Evolutionary conservation across 1,140 invertebrate species (phyloP).

Genomic region (Apis dorsata): DNA sequence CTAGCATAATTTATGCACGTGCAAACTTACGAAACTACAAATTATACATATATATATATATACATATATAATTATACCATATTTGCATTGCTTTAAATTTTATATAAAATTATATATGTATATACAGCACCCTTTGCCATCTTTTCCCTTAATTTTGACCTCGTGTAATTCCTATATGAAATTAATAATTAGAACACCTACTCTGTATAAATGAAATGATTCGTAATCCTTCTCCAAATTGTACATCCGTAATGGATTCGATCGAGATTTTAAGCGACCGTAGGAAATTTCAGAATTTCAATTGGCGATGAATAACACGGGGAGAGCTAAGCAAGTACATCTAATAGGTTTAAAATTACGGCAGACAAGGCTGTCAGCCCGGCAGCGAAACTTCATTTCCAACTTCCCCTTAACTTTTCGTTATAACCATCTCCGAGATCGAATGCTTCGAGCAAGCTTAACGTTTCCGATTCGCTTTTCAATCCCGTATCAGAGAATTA

Average conservation of each 20-base stretch:
- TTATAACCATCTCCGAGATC: background rate
- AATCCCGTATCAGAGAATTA: background rate
- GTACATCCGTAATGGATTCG: constrained; percentile 41
- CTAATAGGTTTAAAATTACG: constrained; percentile 52
- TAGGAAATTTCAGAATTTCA: constrained; percentile 23
- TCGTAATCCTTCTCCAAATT: background rate
- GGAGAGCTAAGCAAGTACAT: constrained; percentile 11
- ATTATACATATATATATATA: no score
- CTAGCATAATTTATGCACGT: no score
- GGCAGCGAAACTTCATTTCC: constrained; percentile 21
- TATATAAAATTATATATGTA: no score
- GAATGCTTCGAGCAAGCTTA: background rate
- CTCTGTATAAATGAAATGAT: no score
- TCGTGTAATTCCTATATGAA: background rate
- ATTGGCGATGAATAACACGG: constrained; percentile 40
- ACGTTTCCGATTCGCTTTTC: background rate
- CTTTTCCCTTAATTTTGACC: no score
- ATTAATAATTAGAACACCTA: no score
- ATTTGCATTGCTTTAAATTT: no score
- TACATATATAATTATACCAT: no score
- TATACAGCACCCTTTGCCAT: no score
- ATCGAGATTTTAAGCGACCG: constrained; percentile 45
- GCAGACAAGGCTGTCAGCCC: background rate
- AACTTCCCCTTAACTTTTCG: constrained; percentile 1
- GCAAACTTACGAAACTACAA: no score